Evolutionary conservation across 2,113 vertebrate genomes (phyloP), one percentile per base, ranked within the genome.

Genomic region (Oncorhynchus keta): DNA sequence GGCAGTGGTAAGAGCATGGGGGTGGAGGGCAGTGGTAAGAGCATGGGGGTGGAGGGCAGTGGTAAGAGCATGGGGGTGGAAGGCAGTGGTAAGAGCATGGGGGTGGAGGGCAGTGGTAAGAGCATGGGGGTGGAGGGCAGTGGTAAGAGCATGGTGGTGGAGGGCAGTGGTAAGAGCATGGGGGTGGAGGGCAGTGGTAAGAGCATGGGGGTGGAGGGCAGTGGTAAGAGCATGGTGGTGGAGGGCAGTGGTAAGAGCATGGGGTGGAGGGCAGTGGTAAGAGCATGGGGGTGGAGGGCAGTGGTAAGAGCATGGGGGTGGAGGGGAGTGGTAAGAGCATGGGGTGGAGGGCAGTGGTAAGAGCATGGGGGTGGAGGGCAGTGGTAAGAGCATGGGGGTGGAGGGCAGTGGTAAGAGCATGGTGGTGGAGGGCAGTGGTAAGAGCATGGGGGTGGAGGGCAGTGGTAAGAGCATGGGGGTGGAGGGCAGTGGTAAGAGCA

Each of bases 211-310:
- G 24, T 24, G 24, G 24, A 24, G 24, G 24, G 24, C 24, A 24
- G 24, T 24, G 24, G 24, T 24, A 24, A 24, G 24, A 24, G 24
- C 24, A 24, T 24, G 24, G 24, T 1, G 24, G 24, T 24, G 24
- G 24, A 24, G 24, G 24, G 24, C 24, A 24, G 24, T 24, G 24
- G 24, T 24, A 24, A 24, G 24, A 24, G 24, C 24, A 24, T 24
- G 24, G 24, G 24, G 24, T 24, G 24, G 24, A 24, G 24, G 24
- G 24, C 67, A 67, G 32, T 48, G 62, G 73, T 51, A 68, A 68
- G 75, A 73, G 55, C 26, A 61, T 72, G 75, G 67, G 70, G 73
- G 74, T 81, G 81, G 81, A 18, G 75, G 70, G 20, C 74, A 73
- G 30, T 1, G 28, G 35, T 57, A 8, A 68, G 75, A 71, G 59